Percentiles rank a stretch among this genome's conserved stretches.
These are phyloP conservation scores for Burhinus oedicnemus DNA, from an alignment of 2,113 vertebrate genomes.

Conservation along the genomic window DNA sequence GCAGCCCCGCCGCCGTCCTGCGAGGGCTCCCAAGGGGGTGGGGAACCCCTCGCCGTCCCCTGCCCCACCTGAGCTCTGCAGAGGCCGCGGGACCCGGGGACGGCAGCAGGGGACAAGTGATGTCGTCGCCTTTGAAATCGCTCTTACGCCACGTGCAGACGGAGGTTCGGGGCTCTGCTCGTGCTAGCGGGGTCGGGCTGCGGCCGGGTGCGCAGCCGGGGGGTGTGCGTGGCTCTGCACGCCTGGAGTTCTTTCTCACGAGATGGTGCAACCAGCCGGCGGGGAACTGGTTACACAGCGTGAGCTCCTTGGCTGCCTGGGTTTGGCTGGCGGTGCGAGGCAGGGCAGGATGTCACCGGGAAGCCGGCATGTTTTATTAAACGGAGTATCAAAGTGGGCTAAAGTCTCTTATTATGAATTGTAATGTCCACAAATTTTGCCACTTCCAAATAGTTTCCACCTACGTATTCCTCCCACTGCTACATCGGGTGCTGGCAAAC, in stretches of 20 bases:
- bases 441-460: constrained; percentile 62
- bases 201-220: not conserved
- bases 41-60: not conserved
- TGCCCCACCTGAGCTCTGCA: not conserved
- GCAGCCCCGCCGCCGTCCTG: too few species aligned
- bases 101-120: not conserved
- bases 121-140: not conserved
- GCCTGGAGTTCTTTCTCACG: constrained; percentile 39
- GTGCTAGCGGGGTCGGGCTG: too few species aligned
- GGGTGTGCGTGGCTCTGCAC: not conserved
- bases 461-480: constrained; percentile 34
- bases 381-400: constrained; percentile 14
- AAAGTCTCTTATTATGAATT: constrained; percentile 27
- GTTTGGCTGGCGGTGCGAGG: not conserved
- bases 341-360: constrained; percentile 14
- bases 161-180: not conserved
- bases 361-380: not conserved
- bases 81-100: not conserved
- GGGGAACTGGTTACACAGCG: constrained; percentile 39
- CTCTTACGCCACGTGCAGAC: not conserved
- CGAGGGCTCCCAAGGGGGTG: too few species aligned
- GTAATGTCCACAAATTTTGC: constrained; percentile 51
- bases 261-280: constrained; percentile 10
- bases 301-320: not conserved
- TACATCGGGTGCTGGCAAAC: constrained; percentile 22